These are phyloP conservation scores for Willisornis vidua DNA, from an alignment of 2,113 vertebrate species.

Conservation along the genomic window DNA sequence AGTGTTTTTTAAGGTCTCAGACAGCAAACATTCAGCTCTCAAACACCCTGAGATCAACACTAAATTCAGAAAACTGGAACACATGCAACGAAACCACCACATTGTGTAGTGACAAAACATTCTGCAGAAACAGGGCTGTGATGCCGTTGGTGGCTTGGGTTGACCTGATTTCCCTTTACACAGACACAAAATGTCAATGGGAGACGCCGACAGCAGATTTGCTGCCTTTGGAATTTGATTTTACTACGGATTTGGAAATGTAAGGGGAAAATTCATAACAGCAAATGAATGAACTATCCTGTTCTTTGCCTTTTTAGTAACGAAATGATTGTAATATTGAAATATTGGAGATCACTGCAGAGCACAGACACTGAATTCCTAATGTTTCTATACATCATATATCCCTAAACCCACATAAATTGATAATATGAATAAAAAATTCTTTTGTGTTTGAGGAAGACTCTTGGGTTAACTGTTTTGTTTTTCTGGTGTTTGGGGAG, in stretches of 20 bases:
- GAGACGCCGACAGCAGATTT: not conserved
- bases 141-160: not conserved
- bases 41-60: not conserved
- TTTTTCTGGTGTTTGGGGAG: not conserved
- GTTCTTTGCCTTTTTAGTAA: not conserved
- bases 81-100: not conserved
- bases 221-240: not conserved
- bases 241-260: not conserved
- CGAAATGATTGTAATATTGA: not conserved
- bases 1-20: not conserved
- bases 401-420: not conserved
- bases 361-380: not conserved
- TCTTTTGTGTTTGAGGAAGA: not conserved
- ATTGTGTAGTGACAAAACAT: constrained; percentile 27
- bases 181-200: not conserved
- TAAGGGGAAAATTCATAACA: not conserved
- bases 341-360: not conserved
- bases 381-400: not conserved
- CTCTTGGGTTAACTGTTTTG: not conserved
- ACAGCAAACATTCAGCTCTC: not conserved
- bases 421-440: not conserved
- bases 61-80: constrained; percentile 24
- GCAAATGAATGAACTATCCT: not conserved
- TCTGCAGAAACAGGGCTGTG: constrained; percentile 2
- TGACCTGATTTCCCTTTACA: constrained; percentile 40